phyloP scores from a whole-genome alignment of 1,140 invertebrate species.

The Nilaparvata lugens region DNA sequence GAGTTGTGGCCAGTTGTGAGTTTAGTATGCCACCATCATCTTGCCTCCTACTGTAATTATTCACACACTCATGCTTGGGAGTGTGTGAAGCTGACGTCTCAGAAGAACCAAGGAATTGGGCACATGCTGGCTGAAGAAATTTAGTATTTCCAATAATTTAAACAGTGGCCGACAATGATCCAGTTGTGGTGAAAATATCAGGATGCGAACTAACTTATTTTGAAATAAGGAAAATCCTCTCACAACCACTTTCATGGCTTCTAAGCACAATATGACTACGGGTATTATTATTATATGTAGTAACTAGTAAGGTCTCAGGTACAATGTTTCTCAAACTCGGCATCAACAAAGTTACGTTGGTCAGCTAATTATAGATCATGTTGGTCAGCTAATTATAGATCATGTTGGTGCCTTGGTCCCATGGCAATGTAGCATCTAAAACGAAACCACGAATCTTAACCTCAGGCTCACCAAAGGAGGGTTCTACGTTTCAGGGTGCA shows the following conservation, averaged over 20 bases:
- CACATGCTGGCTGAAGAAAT: too few relatives aligned
- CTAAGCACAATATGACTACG: neutral
- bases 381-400: neutral
- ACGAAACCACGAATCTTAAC: neutral
- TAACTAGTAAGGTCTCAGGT: neutral
- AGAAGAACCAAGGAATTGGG: too few relatives aligned
- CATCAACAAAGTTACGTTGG: neutral
- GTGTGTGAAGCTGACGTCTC: too few relatives aligned
- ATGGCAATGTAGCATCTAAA: neutral
- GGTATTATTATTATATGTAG: neutral
- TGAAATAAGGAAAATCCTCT: neutral
- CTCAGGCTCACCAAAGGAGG: neutral
- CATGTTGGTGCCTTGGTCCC: neutral
- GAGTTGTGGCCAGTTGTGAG: too few relatives aligned
- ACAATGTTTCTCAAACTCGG: neutral
- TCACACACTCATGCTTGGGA: too few relatives aligned
- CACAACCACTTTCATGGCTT: neutral
- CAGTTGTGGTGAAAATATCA: too few relatives aligned
- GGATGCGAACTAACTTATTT: neutral
- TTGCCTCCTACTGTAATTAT: too few relatives aligned
- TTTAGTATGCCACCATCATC: too few relatives aligned
- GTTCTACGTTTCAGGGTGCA: neutral
- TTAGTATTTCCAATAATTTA: too few relatives aligned
- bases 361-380: neutral
- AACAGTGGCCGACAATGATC: too few relatives aligned